Evolutionary conservation across 2,888 invertebrate species (phyloP).

Genomic region (Stegana nigrithorax): DNA sequence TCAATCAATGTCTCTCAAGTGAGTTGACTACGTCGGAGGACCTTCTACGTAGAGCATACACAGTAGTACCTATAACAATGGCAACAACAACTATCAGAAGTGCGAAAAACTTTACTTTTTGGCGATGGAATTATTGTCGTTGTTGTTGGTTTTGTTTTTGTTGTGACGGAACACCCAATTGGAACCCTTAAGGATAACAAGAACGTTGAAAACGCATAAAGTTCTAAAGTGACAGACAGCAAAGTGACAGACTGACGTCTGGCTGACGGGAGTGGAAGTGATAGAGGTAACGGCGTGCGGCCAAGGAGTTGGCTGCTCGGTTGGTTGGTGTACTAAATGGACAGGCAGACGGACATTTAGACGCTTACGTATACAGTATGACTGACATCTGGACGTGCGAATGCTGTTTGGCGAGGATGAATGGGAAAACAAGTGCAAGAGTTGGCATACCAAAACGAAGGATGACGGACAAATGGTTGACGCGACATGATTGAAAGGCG

Average conservation of each 20-base stretch:
- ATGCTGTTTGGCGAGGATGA: neutral
- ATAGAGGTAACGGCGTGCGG: slow-evolving; percentile 4
- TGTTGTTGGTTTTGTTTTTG: no score
- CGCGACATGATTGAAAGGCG: slow-evolving; percentile 59
- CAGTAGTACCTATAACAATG: neutral
- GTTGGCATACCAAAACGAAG: slow-evolving; percentile 31
- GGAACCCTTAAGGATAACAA: slow-evolving; percentile 15
- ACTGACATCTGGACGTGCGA: slow-evolving; percentile 51
- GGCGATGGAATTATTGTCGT: slow-evolving; percentile 2
- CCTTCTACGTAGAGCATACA: slow-evolving; percentile 29
- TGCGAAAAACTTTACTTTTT: neutral
- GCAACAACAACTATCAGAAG: no score
- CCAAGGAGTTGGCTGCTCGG: no score
- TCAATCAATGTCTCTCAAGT: slow-evolving; percentile 68
- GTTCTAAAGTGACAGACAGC: slow-evolving; percentile 48
- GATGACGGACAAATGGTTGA: slow-evolving; percentile 20
- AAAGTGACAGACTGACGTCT: slow-evolving; percentile 41
- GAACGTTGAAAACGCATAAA: slow-evolving; percentile 40
- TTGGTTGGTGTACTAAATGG: no score
- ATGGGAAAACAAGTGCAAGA: neutral
- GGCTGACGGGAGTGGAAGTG: slow-evolving; percentile 19
- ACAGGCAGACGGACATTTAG: neutral
- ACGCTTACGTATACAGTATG: slow-evolving; percentile 41
- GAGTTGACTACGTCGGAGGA: slow-evolving; percentile 48
- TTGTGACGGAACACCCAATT: slow-evolving; percentile 33